Base-by-base conservation (phyloP, 2,797 vertebrate genomes). In the Xiphorhynchus erythropygius region DNA sequence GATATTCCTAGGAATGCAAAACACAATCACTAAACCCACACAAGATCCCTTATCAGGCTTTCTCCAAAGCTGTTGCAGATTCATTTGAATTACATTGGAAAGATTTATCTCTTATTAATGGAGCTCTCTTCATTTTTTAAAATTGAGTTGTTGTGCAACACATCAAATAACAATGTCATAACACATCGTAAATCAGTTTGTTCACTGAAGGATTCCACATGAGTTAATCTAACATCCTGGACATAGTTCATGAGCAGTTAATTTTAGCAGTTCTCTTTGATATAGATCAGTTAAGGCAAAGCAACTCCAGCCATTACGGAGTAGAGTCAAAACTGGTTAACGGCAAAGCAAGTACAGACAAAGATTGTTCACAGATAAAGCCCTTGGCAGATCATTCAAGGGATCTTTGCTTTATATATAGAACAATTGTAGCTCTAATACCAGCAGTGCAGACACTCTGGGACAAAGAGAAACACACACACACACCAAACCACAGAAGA, bases 191-290 rank as follows among this genome's bases (percentile, higher is more conserved):
- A 96, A 97, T 95, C 94, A 93, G 89, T 93, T 92, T 91, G 37
- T 89, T 96, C 87, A 49, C 79, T 91, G 84, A 86, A 92, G 86
- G 89, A 93, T 96, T 94, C 90, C 89, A 80, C 70, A 94, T 96
- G 93, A 96, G 91, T 95, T 95, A 91, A 93, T 96, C 83, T 96
- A 94, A 95, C 96, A 94, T 95, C 89, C 96, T 97, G 96, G 93
- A 91, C 85, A 67, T 74, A 84, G 89, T 94, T 96, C 96, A 94
- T 57, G 92, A 95, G 80, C 81, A 82, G 96, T 91, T 97, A 96
- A 97, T 97, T 96, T 97, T 97, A 95, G 94, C 91, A 96, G 74
- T 90, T 93, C 80, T 84, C 95, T 96, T 97, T 96, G 96, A 96
- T 96, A 93, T 64, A 0, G 79, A 96, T 95, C 95, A 94, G 85